A percentile compares a stretch with the other conserved stretches of the same genome.
Evolutionary conservation across 1,140 invertebrate genomes (phyloP).

Genomic region (Drosophila insularis): DNA sequence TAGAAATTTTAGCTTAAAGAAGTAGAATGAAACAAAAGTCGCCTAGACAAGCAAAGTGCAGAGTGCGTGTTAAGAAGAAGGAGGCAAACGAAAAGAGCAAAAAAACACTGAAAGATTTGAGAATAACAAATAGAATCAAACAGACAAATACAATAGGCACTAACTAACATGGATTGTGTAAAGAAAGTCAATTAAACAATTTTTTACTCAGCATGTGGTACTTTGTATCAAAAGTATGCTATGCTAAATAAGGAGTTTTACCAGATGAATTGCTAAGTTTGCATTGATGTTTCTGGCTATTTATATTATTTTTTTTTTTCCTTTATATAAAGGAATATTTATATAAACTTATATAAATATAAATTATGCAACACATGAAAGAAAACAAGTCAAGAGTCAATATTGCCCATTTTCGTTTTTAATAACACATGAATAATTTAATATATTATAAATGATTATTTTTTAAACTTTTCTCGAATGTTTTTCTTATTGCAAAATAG

Average conservation of each 20-base stretch:
- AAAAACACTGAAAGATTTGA: slow-evolving; percentile 45
- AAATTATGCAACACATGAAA: no score
- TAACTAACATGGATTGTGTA: slow-evolving; percentile 1
- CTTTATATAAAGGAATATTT: no score
- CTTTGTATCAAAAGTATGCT: neutral
- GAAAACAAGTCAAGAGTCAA: no score
- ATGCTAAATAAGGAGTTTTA: neutral
- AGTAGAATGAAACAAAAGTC: slow-evolving; percentile 45
- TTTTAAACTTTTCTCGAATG: no score
- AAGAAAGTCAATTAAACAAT: neutral
- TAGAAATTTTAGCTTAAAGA: slow-evolving; percentile 15
- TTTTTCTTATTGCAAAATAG: no score
- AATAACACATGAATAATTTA: no score
- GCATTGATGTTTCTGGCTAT: no score
- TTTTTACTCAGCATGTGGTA: neutral
- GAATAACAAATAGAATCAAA: slow-evolving; percentile 13
- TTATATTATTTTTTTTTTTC: no score
- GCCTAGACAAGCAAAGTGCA: slow-evolving; percentile 61
- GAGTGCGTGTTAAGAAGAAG: slow-evolving; percentile 65
- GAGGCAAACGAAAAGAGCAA: slow-evolving; percentile 15
- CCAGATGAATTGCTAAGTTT: neutral
- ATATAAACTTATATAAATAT: no score
- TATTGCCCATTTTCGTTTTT: no score
- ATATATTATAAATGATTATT: no score
- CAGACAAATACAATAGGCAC: slow-evolving; percentile 14